These are phyloP conservation scores for Vulpes vulpes DNA, from an alignment of 2,113 vertebrate species.

Conservation along the genomic window DNA sequence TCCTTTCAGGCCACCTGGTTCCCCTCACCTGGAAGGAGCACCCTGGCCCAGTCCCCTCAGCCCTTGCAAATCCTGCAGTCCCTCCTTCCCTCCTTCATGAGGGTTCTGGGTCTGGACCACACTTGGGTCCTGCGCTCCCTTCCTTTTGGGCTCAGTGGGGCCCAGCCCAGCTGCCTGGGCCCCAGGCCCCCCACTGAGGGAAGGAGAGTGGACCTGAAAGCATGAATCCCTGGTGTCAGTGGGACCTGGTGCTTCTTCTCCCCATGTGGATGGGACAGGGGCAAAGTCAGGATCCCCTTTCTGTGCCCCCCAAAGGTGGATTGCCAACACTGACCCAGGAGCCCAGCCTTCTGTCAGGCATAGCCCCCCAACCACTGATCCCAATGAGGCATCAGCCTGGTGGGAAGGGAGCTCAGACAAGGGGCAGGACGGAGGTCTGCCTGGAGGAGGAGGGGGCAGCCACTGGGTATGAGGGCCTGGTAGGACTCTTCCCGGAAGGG, in stretches of 20 bases:
- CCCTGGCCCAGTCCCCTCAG: too few species aligned
- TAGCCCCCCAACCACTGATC: too few species aligned
- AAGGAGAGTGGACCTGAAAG: rapidly evolving
- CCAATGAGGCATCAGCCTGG: rapidly evolving
- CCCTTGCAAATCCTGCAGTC: neutral
- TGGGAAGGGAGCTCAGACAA: too few species aligned
- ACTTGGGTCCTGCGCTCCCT: rapidly evolving
- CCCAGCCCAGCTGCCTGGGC: rapidly evolving
- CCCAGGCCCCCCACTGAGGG: neutral
- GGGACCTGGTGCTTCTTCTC: neutral
- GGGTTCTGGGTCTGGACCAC: neutral
- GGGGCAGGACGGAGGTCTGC: neutral
- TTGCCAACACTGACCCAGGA: neutral
- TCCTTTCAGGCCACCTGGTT: too few species aligned
- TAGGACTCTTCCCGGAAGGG: neutral
- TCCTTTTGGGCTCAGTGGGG: rapidly evolving
- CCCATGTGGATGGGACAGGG: neutral
- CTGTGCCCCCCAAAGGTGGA: rapidly evolving
- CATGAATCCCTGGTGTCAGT: too few species aligned
- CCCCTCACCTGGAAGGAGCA: neutral
- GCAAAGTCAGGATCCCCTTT: neutral
- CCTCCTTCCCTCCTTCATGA: neutral
- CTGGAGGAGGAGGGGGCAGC: neutral
- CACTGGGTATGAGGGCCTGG: neutral
- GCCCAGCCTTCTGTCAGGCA: neutral